Evolutionary conservation across 2,888 invertebrate species (phyloP), one percentile per base, ranked within the genome.

Genomic region (Phanerotoma sp.): DNA sequence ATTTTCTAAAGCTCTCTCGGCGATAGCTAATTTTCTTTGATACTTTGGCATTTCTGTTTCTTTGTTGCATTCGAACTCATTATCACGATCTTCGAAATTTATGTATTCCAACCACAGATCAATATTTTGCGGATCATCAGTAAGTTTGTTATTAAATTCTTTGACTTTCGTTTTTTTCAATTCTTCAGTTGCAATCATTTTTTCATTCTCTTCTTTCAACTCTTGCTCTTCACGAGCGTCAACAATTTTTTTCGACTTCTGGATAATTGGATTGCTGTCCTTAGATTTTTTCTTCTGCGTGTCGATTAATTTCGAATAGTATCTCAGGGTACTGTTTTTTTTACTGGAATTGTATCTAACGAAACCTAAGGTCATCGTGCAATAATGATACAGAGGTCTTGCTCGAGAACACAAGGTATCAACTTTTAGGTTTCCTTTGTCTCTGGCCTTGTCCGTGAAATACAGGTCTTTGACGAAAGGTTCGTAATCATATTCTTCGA

Each of bases 371-470:
- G 51, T 57, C 25, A 53, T 65, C 5, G 32, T 28, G 5, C 22
- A 42, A 2, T 54, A 33, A 10, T 55, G 58, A 54, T 80, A 89
- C 77, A 79, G 80, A 1, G 88, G 86, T 49, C 84, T 80, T 1
- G 84, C 82, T 1, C 86, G 85, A 51, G 82, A 81, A 58, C 85
- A 83, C 11, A 90, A 79, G 1, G 85, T 87, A 30, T 80, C 77
- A 3, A 88, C 82, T 2, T 77, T 78, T 40, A 83, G 76, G 71
- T 86, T 86, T 46, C 82, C 83, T 46, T 73, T 77, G 38, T 84
- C 84, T 44, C 80, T 73, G 41, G 76, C 78, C 62, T 79, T 81
- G 65, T 88, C 88, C 42, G 85, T 86, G 70, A 80, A 88, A 58
- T 82, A 80, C 11, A 81, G 77, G 60, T 75, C 66, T 52, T 70